phyloP scores from a whole-genome alignment of 1,140 invertebrate genomes.

The Leptinotarsa lineolata region DNA sequence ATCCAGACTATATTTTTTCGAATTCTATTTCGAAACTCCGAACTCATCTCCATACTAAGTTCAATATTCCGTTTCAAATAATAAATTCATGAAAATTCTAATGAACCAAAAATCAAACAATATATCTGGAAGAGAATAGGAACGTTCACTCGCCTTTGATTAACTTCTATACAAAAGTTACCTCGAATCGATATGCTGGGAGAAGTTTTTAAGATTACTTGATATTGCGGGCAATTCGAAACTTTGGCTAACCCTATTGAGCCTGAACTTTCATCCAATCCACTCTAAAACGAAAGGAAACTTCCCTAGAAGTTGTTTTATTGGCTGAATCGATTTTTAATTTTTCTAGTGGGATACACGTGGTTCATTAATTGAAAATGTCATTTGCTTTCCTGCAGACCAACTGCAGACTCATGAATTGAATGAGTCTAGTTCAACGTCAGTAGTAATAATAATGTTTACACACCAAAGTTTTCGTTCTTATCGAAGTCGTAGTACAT shows the following conservation, averaged over 20 bases:
- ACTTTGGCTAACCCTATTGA: constrained; percentile 5
- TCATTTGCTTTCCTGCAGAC: no score
- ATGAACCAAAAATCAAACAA: neutral
- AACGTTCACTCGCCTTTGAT: neutral
- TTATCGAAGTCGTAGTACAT: no score
- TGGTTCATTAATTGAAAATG: no score
- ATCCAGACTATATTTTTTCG: neutral
- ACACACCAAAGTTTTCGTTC: no score
- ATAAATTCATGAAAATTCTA: neutral
- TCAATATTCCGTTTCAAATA: neutral
- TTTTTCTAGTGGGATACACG: neutral
- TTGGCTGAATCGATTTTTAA: neutral
- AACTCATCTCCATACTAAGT: neutral
- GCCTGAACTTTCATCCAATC: neutral
- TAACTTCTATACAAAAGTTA: constrained; percentile 2
- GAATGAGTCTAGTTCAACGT: no score
- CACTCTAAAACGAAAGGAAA: neutral
- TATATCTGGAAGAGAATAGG: neutral
- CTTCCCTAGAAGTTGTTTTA: neutral
- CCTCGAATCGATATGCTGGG: neutral
- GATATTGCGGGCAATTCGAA: constrained; percentile 2
- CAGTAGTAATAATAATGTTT: no score
- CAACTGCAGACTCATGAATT: no score
- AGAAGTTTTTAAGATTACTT: constrained; percentile 4
- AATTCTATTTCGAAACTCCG: neutral